Evolutionary conservation across 1,140 invertebrate genomes (phyloP).

Genomic region (Tetragonula clypearis): DNA sequence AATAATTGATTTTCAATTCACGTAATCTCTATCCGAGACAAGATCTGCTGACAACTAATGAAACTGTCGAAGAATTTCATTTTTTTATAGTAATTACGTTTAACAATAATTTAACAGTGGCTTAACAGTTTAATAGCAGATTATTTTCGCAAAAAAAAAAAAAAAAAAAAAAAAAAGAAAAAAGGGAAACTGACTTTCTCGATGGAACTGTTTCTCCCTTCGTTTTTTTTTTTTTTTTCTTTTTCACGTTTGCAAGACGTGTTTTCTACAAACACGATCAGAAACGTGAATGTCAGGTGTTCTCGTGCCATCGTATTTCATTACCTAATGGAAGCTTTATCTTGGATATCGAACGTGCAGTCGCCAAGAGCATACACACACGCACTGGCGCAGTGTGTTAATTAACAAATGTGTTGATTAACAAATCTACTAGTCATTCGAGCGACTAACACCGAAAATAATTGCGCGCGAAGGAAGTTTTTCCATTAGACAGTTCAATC

Average conservation of each 20-base stretch:
- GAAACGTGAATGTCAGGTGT: background rate
- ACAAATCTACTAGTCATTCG: background rate
- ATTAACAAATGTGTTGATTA: background rate
- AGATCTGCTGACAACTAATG: background rate
- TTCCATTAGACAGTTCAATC: background rate
- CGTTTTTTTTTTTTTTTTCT: background rate
- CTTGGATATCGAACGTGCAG: background rate
- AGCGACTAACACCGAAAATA: background rate
- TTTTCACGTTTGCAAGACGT: background rate
- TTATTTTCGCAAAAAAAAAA: too few relatives aligned
- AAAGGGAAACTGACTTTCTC: background rate
- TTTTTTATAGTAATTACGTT: too few relatives aligned
- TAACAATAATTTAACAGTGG: too few relatives aligned
- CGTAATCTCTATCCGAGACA: background rate
- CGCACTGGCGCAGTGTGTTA: background rate
- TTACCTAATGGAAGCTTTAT: background rate
- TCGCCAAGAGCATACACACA: background rate
- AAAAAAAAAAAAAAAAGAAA: too few relatives aligned
- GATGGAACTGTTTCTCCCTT: background rate
- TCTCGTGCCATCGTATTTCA: background rate
- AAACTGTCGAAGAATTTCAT: background rate
- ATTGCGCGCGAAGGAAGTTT: background rate
- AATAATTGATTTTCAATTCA: too few relatives aligned
- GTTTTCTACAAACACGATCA: too few relatives aligned
- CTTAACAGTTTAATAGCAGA: too few relatives aligned